These are phyloP conservation scores for Gallinago solitaria DNA, from an alignment of 2,797 vertebrate genomes.

Conservation along the genomic window DNA sequence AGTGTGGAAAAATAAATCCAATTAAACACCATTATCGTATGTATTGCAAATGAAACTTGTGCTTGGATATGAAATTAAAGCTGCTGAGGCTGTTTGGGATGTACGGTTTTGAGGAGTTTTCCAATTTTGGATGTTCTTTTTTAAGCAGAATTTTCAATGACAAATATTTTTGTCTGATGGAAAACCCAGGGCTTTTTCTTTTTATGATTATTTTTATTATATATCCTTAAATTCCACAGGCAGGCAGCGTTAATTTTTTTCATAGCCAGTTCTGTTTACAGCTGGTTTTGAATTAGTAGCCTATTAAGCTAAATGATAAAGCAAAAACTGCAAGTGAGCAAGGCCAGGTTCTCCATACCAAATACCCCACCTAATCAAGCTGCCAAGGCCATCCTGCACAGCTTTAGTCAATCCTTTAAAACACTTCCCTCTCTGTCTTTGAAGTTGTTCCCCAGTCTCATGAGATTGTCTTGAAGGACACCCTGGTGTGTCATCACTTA, in stretches of 20 bases:
- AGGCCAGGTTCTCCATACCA: slow-evolving; percentile 32
- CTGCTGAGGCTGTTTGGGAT: slow-evolving; percentile 50
- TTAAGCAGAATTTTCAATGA: slow-evolving; percentile 24
- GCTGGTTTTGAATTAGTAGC: slow-evolving; percentile 50
- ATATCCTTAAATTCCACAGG: slow-evolving; percentile 40
- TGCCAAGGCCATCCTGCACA: neutral
- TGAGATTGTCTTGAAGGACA: neutral
- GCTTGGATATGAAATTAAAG: slow-evolving; percentile 70
- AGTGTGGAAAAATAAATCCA: slow-evolving; percentile 78
- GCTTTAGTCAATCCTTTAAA: neutral
- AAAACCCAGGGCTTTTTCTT: slow-evolving; percentile 35
- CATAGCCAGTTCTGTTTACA: slow-evolving; percentile 30
- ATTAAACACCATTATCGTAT: slow-evolving; percentile 77
- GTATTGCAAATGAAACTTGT: slow-evolving; percentile 71
- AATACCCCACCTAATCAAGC: slow-evolving; percentile 17
- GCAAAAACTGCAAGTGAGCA: slow-evolving; percentile 23
- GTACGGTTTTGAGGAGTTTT: slow-evolving; percentile 55
- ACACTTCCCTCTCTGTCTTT: neutral
- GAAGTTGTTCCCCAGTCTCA: slow-evolving; percentile 9
- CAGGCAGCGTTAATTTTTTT: slow-evolving; percentile 47
- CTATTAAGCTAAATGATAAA: slow-evolving; percentile 69
- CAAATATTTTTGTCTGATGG: slow-evolving; percentile 53
- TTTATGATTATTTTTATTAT: slow-evolving; percentile 57
- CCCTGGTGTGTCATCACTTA: neutral
- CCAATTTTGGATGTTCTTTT: neutral